These are phyloP conservation scores for Lithophane leautieri DNA, from an alignment of 2,888 invertebrate genomes.

Conservation along the genomic window DNA sequence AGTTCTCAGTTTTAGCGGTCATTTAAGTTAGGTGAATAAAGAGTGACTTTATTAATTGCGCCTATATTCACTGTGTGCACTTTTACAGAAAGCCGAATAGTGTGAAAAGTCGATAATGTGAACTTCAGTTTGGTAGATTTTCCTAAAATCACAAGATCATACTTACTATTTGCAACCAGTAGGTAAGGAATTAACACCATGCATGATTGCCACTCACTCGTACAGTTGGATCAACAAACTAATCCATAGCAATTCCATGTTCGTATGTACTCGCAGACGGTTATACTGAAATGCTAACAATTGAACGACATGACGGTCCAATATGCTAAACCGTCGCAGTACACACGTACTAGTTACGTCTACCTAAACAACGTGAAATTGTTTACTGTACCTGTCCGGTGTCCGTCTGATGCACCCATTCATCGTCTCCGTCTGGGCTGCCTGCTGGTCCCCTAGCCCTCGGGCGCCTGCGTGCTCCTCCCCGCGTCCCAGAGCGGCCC, in stretches of 20 bases:
- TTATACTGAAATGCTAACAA: conserved; percentile 22
- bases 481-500: conserved; percentile 27
- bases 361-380: conserved; percentile 58
- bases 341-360: conserved; percentile 45
- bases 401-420: conserved; percentile 65
- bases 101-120: not conserved
- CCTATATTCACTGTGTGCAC: not conserved
- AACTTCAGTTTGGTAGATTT: not conserved
- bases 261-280: not conserved
- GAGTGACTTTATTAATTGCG: not conserved
- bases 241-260: not conserved
- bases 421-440: conserved; percentile 56
- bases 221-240: conserved; percentile 20
- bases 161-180: not conserved
- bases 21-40: conserved; percentile 3
- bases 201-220: conserved; percentile 17
- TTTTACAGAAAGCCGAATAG: not conserved
- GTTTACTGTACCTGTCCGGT: conserved; percentile 59
- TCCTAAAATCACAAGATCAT: not conserved
- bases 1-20: not conserved
- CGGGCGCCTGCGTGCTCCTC: conserved; percentile 31
- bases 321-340: conserved; percentile 37
- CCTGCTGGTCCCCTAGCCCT: conserved; percentile 15
- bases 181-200: not conserved
- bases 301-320: conserved; percentile 29